Evolutionary conservation across 2,888 invertebrate species (phyloP), one percentile per base, ranked within the genome.

Genomic region (Drosophila maculinotata): DNA sequence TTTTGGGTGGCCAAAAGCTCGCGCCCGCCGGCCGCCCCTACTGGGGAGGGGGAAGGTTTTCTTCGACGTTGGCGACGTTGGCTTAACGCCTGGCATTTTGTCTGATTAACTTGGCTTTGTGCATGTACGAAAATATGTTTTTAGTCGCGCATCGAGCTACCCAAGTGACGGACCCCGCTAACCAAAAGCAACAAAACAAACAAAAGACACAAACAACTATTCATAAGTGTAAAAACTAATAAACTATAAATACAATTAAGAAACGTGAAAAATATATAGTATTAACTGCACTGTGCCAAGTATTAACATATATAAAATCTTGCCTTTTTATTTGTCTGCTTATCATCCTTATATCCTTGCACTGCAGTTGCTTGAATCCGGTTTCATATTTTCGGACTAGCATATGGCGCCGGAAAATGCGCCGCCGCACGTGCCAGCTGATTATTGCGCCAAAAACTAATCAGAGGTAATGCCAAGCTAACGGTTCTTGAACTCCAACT

Each of bases 361-460:
- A n/a, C n/a, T 8, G 25, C 3, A 8, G 9, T 10, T 14, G 12
- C 30, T 45, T 12, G 7, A 23, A 41, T 25, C 4, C 8, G 1
- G 20, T 36, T 25, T n/a, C n/a, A n/a, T n/a, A n/a, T n/a, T 6
- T 47, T 35, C 10, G 1, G 33, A n/a, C 48, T 71, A 67, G 58
- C 76, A 69, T 76, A 76, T 76, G 76, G 76, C 70, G 69, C 77
- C 59, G 53, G 54, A 72, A 75, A 68, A 75, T 75, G 77, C 74
- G 76, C 73, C 76, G 76, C 39, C 71, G 73, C 77, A 81, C 81
- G 74, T 70, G 84, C 58, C 74, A 28, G 38, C 39, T 47, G 71
- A 59, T 57, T 68, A 63, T 71, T 54, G 79, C 79, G 80, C 79
- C 79, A 82, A 76, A 69, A 76, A 57, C 35, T 45, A 67, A 67